Evolutionary conservation across 2,888 invertebrate species (phyloP).

Genomic region (Synergus gifuensis): DNA sequence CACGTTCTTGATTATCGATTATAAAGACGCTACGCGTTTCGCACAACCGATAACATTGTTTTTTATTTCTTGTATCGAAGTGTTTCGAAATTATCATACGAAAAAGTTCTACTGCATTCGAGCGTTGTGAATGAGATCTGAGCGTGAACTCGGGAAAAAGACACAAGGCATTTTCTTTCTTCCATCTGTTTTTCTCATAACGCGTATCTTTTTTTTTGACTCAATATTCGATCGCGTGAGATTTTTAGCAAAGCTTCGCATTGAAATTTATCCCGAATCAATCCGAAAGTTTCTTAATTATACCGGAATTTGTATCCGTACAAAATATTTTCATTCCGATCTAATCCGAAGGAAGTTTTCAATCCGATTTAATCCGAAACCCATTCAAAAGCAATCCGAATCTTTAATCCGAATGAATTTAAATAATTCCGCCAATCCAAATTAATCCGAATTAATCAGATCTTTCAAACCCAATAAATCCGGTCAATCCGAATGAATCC

Average conservation of each 20-base stretch:
- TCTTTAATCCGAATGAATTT: too few relatives aligned
- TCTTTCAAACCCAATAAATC: too few relatives aligned
- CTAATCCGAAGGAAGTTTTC: too few relatives aligned
- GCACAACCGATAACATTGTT: constrained; percentile 19
- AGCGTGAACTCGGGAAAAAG: constrained; percentile 20
- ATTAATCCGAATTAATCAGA: too few relatives aligned
- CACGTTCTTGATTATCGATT: constrained; percentile 34
- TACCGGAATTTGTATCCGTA: too few relatives aligned
- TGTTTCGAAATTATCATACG: constrained; percentile 30
- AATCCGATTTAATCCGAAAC: too few relatives aligned
- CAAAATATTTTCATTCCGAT: too few relatives aligned
- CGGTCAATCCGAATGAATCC: too few relatives aligned
- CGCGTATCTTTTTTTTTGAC: neutral
- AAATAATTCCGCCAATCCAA: too few relatives aligned
- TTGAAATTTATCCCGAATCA: too few relatives aligned
- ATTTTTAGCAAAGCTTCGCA: neutral
- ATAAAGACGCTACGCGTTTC: constrained; percentile 23
- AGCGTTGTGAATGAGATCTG: constrained; percentile 31
- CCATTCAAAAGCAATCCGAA: too few relatives aligned
- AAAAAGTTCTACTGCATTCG: constrained; percentile 31
- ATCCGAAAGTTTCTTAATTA: too few relatives aligned
- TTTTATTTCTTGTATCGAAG: neutral
- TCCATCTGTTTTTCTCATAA: constrained; percentile 2
- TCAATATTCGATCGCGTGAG: constrained; percentile 13
- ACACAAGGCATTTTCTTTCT: constrained; percentile 32